A percentile compares a stretch with the other conserved stretches of the same genome.
Evolutionary conservation across 2,888 invertebrate genomes (phyloP).

Genomic region (Caradrina kadenii): DNA sequence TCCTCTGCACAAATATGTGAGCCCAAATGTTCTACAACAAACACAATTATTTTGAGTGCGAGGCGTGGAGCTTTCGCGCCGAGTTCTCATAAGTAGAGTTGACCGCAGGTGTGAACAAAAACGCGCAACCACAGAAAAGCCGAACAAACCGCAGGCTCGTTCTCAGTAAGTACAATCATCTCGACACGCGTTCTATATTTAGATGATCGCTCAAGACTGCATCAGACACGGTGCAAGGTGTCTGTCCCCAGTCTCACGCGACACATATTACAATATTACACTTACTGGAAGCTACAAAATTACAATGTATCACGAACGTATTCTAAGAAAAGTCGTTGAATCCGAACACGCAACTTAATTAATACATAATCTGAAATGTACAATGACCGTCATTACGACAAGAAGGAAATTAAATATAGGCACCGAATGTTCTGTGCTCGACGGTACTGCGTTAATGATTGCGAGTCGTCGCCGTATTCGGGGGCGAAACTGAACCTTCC

Average conservation of each 20-base stretch:
- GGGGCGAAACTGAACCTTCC: constrained; percentile 86
- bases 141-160: constrained; percentile 79
- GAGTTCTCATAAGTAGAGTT: constrained; percentile 75
- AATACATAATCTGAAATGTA: constrained; percentile 72
- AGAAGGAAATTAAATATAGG: constrained; percentile 77
- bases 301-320: constrained; percentile 68
- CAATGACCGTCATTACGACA: constrained; percentile 71
- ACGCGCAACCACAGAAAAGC: constrained; percentile 78
- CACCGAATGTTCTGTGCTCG: constrained; percentile 78
- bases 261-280: constrained; percentile 68
- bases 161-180: constrained; percentile 81
- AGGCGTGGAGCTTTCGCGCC: constrained; percentile 61
- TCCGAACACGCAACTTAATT: constrained; percentile 72
- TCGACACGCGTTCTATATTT: constrained; percentile 84
- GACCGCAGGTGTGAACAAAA: constrained; percentile 84
- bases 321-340: constrained; percentile 69
- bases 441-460: constrained; percentile 80
- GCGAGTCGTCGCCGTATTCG: constrained; percentile 74
- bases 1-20: constrained; percentile 60
- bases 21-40: constrained; percentile 52
- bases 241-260: constrained; percentile 73
- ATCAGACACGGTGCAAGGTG: constrained; percentile 78
- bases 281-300: constrained; percentile 72
- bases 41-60: constrained; percentile 55
- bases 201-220: constrained; percentile 77